Evolutionary conservation across 2,797 vertebrate species (phyloP), one percentile per base, ranked within the genome.

Genomic region (Chelonia mydas): DNA sequence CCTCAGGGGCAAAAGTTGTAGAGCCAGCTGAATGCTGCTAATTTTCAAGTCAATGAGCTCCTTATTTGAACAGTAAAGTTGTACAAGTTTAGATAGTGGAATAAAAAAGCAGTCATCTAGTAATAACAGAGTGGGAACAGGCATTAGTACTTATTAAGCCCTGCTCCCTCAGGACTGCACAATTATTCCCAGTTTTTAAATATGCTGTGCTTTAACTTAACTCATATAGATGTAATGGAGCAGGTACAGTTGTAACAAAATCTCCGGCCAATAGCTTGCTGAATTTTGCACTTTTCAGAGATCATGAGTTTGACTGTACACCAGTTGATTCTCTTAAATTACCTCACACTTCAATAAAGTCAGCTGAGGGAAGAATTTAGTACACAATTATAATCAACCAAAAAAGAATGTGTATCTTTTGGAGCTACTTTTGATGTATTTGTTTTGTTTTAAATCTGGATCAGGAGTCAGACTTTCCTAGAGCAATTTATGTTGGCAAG

Each of bases 31-130:
- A 86, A 80, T 3, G 12, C 23, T 15, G 79, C 93, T 98, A 89
- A 95, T 97, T 97, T 98, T 96, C 93, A 96, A 90, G 83, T 96
- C 96, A 97, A 93, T 85, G 94, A 94, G 80, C 90, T 83, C 96
- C 96, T 92, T 97, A 79, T 96, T 97, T 98, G 96, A 98, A 96
- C 74, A 95, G 88, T 89, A 83, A 94, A 93, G 86, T 91, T 79
- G 79, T 93, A 85, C 86, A 81, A 97, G 94, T 95, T 94, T 95
- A 95, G 91, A 93, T 10, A 92, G 83, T 81, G 88, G 92, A 94
- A 92, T 96, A 84, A 96, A 87, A 96, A 97, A 94, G 92, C 83
- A 95, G 95, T 96, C 92, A 96, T 93, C 76, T 92, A 86, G 79
- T 92, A 95, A 95, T 94, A 95, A 96, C 68, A 81, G 83, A 97